These are phyloP conservation scores for Heliconius hortense DNA, from an alignment of 2,888 invertebrate genomes.

Conservation along the genomic window DNA sequence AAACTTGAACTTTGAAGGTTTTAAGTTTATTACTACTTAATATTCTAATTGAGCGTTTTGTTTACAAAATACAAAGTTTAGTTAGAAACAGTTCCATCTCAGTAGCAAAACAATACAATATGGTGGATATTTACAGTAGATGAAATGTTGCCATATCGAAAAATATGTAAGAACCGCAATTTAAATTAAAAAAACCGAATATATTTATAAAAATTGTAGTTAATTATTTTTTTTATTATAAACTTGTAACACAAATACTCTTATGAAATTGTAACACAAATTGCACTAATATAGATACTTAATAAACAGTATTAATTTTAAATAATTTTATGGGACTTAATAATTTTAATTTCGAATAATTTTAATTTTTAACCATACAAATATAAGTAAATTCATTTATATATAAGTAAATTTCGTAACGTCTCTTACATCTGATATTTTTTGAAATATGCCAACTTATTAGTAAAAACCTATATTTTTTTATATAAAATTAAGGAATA, in stretches of 20 bases:
- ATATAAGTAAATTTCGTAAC: no score
- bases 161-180: neutral
- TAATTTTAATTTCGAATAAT: no score
- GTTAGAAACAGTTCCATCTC: conserved; percentile 58
- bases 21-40: neutral
- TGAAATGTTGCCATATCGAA: conserved; percentile 18
- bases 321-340: neutral
- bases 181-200: neutral
- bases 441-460: no score
- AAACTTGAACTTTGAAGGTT: neutral
- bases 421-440: no score
- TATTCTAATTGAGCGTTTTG: conserved; percentile 34
- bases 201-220: neutral
- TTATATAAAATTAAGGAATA: no score
- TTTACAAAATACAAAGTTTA: conserved; percentile 46
- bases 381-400: no score
- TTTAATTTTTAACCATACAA: no score
- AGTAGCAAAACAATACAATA: conserved; percentile 48
- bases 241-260: no score
- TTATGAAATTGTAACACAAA: neutral
- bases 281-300: neutral
- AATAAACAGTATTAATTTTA: neutral
- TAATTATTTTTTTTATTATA: neutral
- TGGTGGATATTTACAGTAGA: conserved; percentile 38
- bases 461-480: no score